Evolutionary conservation across 1,140 invertebrate genomes (phyloP), one percentile per base, ranked within the genome.

Genomic region (Antheraea pernyi): DNA sequence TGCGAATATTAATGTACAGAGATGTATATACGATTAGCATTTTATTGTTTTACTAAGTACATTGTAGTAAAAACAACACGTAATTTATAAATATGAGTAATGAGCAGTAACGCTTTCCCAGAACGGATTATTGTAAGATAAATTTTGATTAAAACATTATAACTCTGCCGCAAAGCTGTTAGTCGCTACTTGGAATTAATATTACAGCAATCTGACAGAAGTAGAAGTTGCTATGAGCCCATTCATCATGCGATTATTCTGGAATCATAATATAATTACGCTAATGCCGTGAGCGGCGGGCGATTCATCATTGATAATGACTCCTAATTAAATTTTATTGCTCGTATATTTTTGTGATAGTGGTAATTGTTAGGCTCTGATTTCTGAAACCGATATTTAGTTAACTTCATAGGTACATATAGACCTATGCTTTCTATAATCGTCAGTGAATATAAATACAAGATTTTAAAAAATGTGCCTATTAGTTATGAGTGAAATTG

Each of bases 241-340:
- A 82, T 88, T 85, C 70, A 85, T 88, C 82, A 88, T 67, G 76
- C 72, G 78, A 85, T 84, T 83, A 83, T 84, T 81, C 76, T 72
- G 71, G 80, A 83, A 88, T 83, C 84, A 85, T 81, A 83, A 84
- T 84, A 85, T 84, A 83, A 86, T 85, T 83, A 85, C 79, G 74
- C 74, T 80, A 83, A 85, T 81, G 76, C 75, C 67, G 61, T 59
- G 67, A 79, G 79, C 75, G 75, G 74, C 70, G 60, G 64, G 53
- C 74, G 71, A 85, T 83, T 85, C 78, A 80, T 85, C 82, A 83
- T 78, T 76, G 75, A 76, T 83, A 85, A 84, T 81, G 76, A 78
- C 79, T 70, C 69, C 74, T 85, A 84, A 88, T 85, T 84, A 88
- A 88, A 84, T 84, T 85, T 88, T 85, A 84, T 84, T 79, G 81